These are phyloP conservation scores for Serrognathus titanus DNA, from an alignment of 2,888 invertebrate species.

Conservation along the genomic window DNA sequence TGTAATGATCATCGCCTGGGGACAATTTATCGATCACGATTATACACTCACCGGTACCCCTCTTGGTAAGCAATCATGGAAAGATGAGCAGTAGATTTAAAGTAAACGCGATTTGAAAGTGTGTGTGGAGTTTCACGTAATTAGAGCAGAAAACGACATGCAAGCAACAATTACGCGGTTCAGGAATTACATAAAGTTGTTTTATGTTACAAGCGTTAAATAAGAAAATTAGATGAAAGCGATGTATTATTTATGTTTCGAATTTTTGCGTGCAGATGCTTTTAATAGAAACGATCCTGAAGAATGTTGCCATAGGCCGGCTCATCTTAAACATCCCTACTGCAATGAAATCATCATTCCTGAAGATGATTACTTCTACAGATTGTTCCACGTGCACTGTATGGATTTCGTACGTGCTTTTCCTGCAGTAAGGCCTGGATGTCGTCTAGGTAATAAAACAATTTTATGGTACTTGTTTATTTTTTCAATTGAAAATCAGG, in stretches of 20 bases:
- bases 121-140: too few relatives aligned
- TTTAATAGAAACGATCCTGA: constrained; percentile 85
- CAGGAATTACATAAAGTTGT: neutral
- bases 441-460: constrained; percentile 64
- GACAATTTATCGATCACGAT: constrained; percentile 94
- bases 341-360: constrained; percentile 87
- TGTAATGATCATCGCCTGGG: constrained; percentile 92
- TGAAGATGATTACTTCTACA: constrained; percentile 88
- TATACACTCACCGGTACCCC: constrained; percentile 86
- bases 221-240: neutral
- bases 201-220: neutral
- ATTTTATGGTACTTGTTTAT: neutral
- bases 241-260: neutral
- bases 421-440: constrained; percentile 82
- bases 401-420: constrained; percentile 88
- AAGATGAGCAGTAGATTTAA: too few relatives aligned
- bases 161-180: too few relatives aligned
- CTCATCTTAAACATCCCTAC: constrained; percentile 82
- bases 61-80: constrained; percentile 59
- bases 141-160: too few relatives aligned
- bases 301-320: constrained; percentile 81
- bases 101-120: too few relatives aligned
- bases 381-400: constrained; percentile 78
- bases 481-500: constrained; percentile 51
- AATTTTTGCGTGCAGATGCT: constrained; percentile 59